These are phyloP conservation scores for Metalampra italica DNA, from an alignment of 2,888 invertebrate species.

Conservation along the genomic window DNA sequence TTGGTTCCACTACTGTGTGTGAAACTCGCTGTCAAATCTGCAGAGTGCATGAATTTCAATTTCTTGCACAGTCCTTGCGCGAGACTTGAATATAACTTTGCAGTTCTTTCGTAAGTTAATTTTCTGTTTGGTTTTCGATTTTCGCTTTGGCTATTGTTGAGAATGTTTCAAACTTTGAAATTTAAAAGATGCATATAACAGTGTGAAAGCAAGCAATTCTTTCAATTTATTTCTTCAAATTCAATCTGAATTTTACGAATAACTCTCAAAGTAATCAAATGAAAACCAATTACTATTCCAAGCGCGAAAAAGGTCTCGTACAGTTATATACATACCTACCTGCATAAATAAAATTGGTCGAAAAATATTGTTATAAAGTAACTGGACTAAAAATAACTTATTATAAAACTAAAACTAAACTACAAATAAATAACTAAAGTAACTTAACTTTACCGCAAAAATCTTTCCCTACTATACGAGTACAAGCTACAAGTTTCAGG, in stretches of 20 bases:
- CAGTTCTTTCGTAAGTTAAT: conserved; percentile 7
- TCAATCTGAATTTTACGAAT: too few species aligned
- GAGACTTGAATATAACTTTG: conserved; percentile 9
- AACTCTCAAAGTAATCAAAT: too few species aligned
- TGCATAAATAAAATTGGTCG: too few species aligned
- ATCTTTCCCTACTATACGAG: neutral
- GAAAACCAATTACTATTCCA: neutral
- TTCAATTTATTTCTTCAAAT: too few species aligned
- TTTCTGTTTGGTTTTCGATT: conserved; percentile 2
- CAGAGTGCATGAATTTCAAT: conserved; percentile 21
- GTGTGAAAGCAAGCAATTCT: too few species aligned
- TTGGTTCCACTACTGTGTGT: conserved; percentile 1
- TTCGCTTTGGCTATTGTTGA: neutral
- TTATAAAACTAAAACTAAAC: neutral
- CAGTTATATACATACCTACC: too few species aligned
- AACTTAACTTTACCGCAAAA: neutral
- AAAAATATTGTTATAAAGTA: too few species aligned
- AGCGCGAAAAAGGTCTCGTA: too few species aligned
- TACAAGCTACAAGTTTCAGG: neutral
- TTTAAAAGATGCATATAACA: too few species aligned
- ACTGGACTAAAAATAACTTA: too few species aligned
- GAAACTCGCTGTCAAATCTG: conserved; percentile 18
- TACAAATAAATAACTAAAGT: neutral
- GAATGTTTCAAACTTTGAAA: neutral
- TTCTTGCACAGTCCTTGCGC: conserved; percentile 10